phyloP scores from a whole-genome alignment of 2,797 vertebrate genomes.

The Crossoptilon crossoptilon region DNA sequence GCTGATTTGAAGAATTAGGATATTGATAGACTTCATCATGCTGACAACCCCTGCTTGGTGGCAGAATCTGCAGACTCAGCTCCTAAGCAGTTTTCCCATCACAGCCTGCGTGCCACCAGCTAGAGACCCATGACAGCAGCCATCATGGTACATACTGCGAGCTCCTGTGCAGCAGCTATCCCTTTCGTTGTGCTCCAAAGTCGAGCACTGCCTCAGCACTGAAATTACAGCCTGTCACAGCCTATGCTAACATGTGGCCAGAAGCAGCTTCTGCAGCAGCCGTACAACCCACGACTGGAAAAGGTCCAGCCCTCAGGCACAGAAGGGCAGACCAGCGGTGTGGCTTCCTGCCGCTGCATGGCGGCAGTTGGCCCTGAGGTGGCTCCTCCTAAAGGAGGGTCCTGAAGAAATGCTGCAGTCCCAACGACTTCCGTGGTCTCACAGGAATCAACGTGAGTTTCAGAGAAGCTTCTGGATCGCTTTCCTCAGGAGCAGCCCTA shows the following conservation, averaged over 20 bases:
- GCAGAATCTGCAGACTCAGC: neutral
- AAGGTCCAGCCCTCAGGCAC: neutral
- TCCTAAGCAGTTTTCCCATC: neutral
- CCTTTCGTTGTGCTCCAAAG: neutral
- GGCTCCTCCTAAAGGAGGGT: neutral
- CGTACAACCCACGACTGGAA: neutral
- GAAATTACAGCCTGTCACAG: neutral
- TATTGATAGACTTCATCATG: neutral
- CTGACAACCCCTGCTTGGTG: neutral
- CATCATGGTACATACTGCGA: rapidly evolving
- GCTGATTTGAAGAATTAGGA: neutral
- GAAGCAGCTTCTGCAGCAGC: neutral
- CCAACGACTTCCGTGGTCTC: neutral
- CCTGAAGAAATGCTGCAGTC: neutral
- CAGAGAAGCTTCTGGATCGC: neutral
- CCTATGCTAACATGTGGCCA: neutral
- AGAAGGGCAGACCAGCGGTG: neutral
- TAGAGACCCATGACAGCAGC: rapidly evolving
- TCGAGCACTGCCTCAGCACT: neutral
- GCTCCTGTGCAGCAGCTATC: neutral
- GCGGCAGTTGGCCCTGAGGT: neutral
- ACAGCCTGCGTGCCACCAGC: rapidly evolving
- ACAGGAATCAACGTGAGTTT: neutral
- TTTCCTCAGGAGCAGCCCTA: neutral
- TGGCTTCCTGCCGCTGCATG: neutral